These are phyloP conservation scores for Macaria liturata DNA, from an alignment of 2,888 invertebrate species.

Conservation along the genomic window DNA sequence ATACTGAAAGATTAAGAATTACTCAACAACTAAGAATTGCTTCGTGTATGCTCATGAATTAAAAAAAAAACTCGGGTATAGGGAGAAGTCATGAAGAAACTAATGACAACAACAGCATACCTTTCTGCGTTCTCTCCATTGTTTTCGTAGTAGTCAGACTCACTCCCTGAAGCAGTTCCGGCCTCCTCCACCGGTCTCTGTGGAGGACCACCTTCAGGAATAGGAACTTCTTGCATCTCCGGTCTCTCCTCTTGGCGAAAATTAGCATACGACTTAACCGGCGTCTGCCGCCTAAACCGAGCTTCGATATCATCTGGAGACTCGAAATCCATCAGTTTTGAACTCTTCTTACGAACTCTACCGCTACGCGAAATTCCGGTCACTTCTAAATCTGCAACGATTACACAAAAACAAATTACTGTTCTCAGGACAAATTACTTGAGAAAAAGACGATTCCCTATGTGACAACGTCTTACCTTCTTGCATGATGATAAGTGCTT, in stretches of 20 bases:
- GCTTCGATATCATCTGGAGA: conserved; percentile 93
- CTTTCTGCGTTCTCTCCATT: conserved; percentile 72
- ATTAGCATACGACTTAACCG: conserved; percentile 56
- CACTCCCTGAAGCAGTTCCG: conserved; percentile 69
- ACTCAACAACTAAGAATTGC: background rate
- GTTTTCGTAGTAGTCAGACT: conserved; percentile 76
- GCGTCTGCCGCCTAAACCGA: conserved; percentile 73
- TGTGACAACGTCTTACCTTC: conserved; percentile 38
- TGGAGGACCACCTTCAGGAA: conserved; percentile 46
- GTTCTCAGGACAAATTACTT: too few relatives aligned
- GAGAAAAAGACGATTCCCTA: too few relatives aligned
- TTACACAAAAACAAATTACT: background rate
- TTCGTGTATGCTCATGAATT: too few relatives aligned
- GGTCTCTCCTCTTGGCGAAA: conserved; percentile 57
- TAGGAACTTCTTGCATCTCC: conserved; percentile 53
- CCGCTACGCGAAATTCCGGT: conserved; percentile 95
- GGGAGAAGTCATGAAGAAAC: too few relatives aligned
- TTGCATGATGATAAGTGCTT: conserved; percentile 38
- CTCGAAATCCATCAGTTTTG: conserved; percentile 96
- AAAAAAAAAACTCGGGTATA: too few relatives aligned
- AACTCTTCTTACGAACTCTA: conserved; percentile 96
- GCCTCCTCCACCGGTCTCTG: conserved; percentile 53
- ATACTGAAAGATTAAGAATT: conserved; percentile 51
- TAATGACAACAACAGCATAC: conserved; percentile 37
- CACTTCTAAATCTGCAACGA: conserved; percentile 87